Conservation (phyloP, 2,113 vertebrate species). For the Podocnemis expansa region DNA sequence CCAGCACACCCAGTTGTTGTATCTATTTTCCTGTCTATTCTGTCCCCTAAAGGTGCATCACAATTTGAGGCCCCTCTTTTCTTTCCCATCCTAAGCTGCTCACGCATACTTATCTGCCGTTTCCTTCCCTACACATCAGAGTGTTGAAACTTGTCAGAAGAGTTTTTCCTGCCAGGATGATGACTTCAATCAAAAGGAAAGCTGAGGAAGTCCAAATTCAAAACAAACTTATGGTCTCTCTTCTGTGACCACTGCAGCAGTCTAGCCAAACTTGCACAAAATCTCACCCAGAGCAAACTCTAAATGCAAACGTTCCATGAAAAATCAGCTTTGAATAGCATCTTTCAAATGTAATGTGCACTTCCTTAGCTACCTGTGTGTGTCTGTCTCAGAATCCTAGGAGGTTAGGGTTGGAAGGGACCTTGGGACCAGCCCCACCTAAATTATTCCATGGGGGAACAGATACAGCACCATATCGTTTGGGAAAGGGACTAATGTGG, state of each 20-base stretch:
- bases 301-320: too few species aligned
- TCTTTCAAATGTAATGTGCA: background rate
- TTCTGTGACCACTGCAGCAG: background rate
- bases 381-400: too few species aligned
- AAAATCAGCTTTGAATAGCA: rapidly evolving
- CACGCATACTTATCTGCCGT: too few species aligned
- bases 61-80: background rate
- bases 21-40: background rate
- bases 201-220: background rate
- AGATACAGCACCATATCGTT: background rate
- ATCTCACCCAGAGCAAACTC: background rate
- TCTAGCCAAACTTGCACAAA: background rate
- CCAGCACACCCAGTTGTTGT: background rate
- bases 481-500: background rate
- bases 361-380: too few species aligned
- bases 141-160: background rate
- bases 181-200: background rate
- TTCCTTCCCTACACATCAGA: rapidly evolving
- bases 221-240: background rate
- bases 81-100: too few species aligned
- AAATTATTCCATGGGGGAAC: background rate
- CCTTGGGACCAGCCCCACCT: too few species aligned
- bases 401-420: too few species aligned
- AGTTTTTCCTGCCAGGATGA: background rate
- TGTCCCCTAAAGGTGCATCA: background rate